phyloP scores from a whole-genome alignment of 2,888 invertebrate species.

The Lasioglossum morio region DNA sequence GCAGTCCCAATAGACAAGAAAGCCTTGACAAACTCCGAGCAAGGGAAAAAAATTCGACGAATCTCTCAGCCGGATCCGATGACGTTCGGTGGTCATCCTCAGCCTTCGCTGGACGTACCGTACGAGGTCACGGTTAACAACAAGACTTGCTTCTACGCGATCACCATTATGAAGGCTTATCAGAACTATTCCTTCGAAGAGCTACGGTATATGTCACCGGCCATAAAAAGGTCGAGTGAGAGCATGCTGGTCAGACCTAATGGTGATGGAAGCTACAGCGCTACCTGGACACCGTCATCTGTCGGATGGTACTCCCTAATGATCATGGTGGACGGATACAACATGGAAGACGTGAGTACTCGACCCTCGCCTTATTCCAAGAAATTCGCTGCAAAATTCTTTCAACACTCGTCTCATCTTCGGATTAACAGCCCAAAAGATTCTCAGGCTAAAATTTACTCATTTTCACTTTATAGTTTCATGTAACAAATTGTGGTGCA shows the following conservation, averaged over 20 bases:
- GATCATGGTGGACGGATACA: conserved; percentile 94
- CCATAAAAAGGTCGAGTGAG: conserved; percentile 90
- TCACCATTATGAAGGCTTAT: conserved; percentile 97
- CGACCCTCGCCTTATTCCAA: neutral
- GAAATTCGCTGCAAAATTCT: neutral
- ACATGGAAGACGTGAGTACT: conserved; percentile 88
- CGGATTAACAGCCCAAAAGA: neutral
- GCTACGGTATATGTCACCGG: conserved; percentile 90
- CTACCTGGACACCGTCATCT: conserved; percentile 96
- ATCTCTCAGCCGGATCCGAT: conserved; percentile 86
- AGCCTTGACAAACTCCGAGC: conserved; percentile 87
- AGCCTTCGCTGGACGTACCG: conserved; percentile 89
- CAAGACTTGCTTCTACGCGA: conserved; percentile 96
- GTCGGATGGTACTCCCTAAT: conserved; percentile 96
- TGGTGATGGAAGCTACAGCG: conserved; percentile 92
- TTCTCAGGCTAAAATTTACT: neutral
- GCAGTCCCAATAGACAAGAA: conserved; percentile 90
- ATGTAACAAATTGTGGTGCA: neutral
- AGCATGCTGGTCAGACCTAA: conserved; percentile 92
- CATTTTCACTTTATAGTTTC: neutral
- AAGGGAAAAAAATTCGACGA: conserved; percentile 86
- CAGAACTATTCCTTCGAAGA: conserved; percentile 98
- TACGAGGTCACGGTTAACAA: conserved; percentile 96
- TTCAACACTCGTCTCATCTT: neutral
- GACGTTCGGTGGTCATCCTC: conserved; percentile 88